Base-by-base conservation (phyloP, 2,113 vertebrate species). In the Odocoileus hemionus region DNA sequence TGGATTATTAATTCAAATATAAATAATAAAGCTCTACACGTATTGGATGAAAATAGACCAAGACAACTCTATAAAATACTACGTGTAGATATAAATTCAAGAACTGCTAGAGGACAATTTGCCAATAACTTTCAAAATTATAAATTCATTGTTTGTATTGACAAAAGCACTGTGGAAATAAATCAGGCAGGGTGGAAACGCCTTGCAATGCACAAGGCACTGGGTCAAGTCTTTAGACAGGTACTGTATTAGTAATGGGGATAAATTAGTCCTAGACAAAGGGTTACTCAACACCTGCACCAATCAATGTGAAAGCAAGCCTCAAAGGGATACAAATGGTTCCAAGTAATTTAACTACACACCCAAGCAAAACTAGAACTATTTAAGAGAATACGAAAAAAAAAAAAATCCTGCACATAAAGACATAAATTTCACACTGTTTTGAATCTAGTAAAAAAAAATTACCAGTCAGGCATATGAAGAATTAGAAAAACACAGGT, bases 71-170 rank as follows among this genome's bases (percentile, higher is more conserved):
- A 54, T 74, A 86, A 64, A 94, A 70, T 80, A 82, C 28, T 36
- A 30, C 4, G 16, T 85, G 43, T 39, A 50, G 52, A 60, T 64
- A 8, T 87, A 74, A 91, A 91, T 67, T 86, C 7, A 79, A 90
- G 78, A 96, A 52, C 36, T 95, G 52, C 6, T 78, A 4, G 43
- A 91, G 36, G 47, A 76, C 61, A 58, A 67, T 64, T 92, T 86
- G 39, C 88, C 36, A 83, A 39, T 94, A 95, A 85, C 76, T 96
- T 90, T 78, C 61, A 85, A 96, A 96, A 86, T 91, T 87, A 84
- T 36, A 76, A 86, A 87, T 45, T 23, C 54, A 25, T 12, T 74
- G 64, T 45, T 45, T 83, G 54, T 61, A 36, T 36, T 79, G 57
- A 70, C 52, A 84, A 55, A 55, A 86, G 19, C 55, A 50, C 26